Evolutionary conservation across 2,113 vertebrate genomes (phyloP), one percentile per base, ranked within the genome.

Genomic region (Anarhynchus alexandrinus): DNA sequence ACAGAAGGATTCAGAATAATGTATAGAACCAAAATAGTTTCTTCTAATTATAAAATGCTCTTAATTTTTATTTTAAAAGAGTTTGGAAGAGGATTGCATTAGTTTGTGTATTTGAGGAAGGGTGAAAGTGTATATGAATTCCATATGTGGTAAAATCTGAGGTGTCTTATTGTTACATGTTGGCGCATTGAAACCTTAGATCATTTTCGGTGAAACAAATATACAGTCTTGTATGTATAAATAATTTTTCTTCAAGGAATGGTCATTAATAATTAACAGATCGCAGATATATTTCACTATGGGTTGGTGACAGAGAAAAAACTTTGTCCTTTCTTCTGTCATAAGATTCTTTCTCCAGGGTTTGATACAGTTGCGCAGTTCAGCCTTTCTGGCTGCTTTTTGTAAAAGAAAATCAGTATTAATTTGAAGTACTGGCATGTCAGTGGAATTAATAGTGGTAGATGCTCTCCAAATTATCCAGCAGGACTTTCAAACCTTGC

Each of bases 351-450:
- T 54, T 36, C 73, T 88, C 43, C 82, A 61, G 67, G n/a, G 51
- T 82, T 94, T 96, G 82, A 96, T 82, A 62, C 34, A 74, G 25
- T 77, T 94, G 69, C 92, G 34, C 57, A 86, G 66, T 95, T 97
- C 65, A 96, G 55, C 51, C 88, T 92, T 97, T 97, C 94, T 86
- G 90, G 40, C 90, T 96, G 73, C 73, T 88, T 94, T 29, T 90
- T 96, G 22, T 85, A 95, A 97, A 42, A 95, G 86, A 95, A 98
- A 98, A 96, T 96, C 82, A 61, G 88, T 89, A 90, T 84, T 97
- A 97, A 96, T 97, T 95, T 91, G 94, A 97, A 98, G 86, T 96
- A 88, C 80, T 97, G 85, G 74, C 94, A 88, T 97, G 62, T 76
- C 84, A 94, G 86, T 82, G 86, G 82, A 97, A 86, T 54, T 96